Evolutionary conservation across 1,140 invertebrate genomes (phyloP).

Genomic region (Doryteuthis pealeii): DNA sequence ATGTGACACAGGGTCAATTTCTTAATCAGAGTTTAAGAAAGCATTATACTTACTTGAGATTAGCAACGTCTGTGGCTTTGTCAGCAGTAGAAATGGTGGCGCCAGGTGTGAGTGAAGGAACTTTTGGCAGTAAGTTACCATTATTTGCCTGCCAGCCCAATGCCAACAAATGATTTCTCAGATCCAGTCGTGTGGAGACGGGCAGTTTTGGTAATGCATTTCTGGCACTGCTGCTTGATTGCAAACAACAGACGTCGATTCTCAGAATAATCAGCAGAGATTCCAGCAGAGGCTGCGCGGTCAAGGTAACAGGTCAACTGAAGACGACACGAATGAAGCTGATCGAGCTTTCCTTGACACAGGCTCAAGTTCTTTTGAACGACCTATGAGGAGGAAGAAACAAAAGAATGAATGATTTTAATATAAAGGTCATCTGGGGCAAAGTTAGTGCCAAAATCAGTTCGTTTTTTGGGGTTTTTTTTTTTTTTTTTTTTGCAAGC

Average conservation of each 20-base stretch:
- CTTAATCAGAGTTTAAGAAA: too few relatives aligned
- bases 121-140: neutral
- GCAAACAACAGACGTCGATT: conserved; percentile 75
- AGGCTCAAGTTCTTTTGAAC: conserved; percentile 62
- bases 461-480: too few relatives aligned
- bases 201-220: neutral
- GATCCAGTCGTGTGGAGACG: neutral
- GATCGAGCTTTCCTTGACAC: conserved; percentile 71
- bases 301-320: conserved; percentile 70
- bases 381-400: conserved; percentile 21
- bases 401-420: too few relatives aligned
- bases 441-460: too few relatives aligned
- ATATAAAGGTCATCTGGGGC: too few relatives aligned
- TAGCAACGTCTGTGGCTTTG: neutral
- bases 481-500: too few relatives aligned
- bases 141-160: neutral
- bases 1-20: too few relatives aligned
- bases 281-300: conserved; percentile 63
- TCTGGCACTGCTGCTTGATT: conserved; percentile 75
- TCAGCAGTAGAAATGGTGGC: neutral
- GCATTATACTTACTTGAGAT: neutral
- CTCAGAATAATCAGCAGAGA: conserved; percentile 63
- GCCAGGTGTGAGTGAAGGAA: neutral
- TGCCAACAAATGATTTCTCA: neutral
- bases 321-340: conserved; percentile 69